Evolutionary conservation across 2,797 vertebrate species (phyloP), one percentile per base, ranked within the genome.

Genomic region (Dryobates pubescens): DNA sequence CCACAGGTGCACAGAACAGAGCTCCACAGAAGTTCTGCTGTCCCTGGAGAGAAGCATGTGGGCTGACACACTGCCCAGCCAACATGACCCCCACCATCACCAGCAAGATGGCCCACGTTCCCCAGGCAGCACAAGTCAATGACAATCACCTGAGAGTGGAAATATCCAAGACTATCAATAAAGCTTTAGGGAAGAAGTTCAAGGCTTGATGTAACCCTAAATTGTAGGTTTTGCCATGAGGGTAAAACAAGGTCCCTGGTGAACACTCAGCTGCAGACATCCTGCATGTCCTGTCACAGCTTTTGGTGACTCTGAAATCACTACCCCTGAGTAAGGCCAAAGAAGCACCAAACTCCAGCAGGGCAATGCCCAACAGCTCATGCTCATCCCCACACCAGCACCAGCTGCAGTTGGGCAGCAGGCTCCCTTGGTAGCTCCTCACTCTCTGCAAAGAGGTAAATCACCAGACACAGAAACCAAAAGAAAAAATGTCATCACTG

Each of bases 361-460:
- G 47, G 38, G 9, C 8, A 38, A 38, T 4, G 19, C 30, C 57
- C 26, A 36, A 7, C 0, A 1, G 19, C 71, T 63, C 2, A 0
- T 4, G 6, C 20, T 20, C 1, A 1, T 11, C 16, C 29, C 71
- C 2, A 2, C 51, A 38, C 7, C 49, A 17, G 36, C 26, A 3
- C 43, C 2, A 0, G 24, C 23, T 26, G 47, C 54, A 38, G 41
- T 34, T 29, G 41, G 57, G 49, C 61, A 73, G 29, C 2, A 15
- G 53, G 23, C 10, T 88, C 32, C n/a, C 17, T 24, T 0, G 1
- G 29, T 6, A 9, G 5, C 7, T 5, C 11, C 18, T 32, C 23
- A 27, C 18, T 9, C 45, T 67, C 67, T 38, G 61, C 65, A 23
- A 56, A 80, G n/a, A 57, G 45, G n/a, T 34, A 64, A 49, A 71